These are phyloP conservation scores for Chiloscyllium punctatum DNA, from an alignment of 2,797 vertebrate genomes.

Conservation along the genomic window DNA sequence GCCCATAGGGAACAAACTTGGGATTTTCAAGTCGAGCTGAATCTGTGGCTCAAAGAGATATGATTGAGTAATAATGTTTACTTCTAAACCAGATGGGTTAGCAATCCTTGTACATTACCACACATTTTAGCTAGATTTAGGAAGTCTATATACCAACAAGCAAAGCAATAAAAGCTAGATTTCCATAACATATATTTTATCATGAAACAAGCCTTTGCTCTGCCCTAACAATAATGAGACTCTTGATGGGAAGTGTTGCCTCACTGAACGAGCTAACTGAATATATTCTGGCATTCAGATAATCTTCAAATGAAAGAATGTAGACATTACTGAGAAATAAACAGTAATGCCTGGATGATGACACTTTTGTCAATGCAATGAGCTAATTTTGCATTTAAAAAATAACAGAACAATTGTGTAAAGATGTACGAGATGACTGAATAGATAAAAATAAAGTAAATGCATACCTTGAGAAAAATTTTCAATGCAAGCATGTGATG, in stretches of 20 bases:
- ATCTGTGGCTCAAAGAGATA: neutral
- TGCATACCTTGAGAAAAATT: constrained; percentile 55
- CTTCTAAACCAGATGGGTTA: neutral
- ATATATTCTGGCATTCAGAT: neutral
- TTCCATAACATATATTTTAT: neutral
- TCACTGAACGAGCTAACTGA: neutral
- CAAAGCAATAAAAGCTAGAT: neutral
- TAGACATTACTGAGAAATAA: neutral
- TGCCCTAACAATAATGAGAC: neutral
- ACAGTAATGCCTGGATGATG: neutral
- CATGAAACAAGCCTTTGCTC: neutral
- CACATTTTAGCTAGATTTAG: neutral
- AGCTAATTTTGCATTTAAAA: neutral
- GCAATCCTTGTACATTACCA: neutral
- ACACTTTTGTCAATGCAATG: neutral
- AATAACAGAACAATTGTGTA: constrained; percentile 42
- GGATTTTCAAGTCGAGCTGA: neutral
- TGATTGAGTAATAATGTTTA: neutral
- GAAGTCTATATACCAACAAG: neutral
- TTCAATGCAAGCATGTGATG: constrained; percentile 51
- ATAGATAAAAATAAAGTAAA: constrained; percentile 22
- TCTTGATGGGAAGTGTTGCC: neutral
- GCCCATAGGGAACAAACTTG: neutral
- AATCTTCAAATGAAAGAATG: neutral
- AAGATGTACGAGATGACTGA: neutral